phyloP scores from a whole-genome alignment of 2,797 vertebrate genomes.

The Hypotaenidia okinawae region DNA sequence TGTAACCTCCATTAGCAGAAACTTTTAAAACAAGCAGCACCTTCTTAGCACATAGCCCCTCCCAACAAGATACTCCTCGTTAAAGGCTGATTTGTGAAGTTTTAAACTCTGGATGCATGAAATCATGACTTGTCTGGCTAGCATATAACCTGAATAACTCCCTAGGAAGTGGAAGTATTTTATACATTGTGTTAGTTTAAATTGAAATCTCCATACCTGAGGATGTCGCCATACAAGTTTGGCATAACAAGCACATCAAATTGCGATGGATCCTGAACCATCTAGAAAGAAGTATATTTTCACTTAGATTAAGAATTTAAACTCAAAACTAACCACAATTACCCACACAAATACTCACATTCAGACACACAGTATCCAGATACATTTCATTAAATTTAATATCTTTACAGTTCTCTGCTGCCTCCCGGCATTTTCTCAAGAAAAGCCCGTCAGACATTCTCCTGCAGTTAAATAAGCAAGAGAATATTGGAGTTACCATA shows the following conservation, averaged over 20 bases:
- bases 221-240: conserved; percentile 96
- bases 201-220: conserved; percentile 82
- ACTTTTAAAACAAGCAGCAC: not conserved
- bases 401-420: conserved; percentile 95
- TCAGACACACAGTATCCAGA: conserved; percentile 96
- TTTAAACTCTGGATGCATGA: not conserved
- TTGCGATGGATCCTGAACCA: conserved; percentile 96
- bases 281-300: conserved; percentile 77
- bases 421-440: conserved; percentile 93
- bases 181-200: not conserved
- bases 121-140: not conserved
- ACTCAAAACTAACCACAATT: not conserved
- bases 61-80: not conserved
- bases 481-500: not conserved
- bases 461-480: conserved; percentile 78
- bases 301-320: not conserved
- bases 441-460: conserved; percentile 98
- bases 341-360: conserved; percentile 80
- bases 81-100: not conserved
- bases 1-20: not conserved
- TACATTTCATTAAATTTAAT: conserved; percentile 99
- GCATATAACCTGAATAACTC: not conserved
- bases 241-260: conserved; percentile 99
- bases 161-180: not conserved
- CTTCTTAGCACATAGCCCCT: not conserved